Conservation (phyloP, 2,113 vertebrate genomes). For the Gila orcuttii region DNA sequence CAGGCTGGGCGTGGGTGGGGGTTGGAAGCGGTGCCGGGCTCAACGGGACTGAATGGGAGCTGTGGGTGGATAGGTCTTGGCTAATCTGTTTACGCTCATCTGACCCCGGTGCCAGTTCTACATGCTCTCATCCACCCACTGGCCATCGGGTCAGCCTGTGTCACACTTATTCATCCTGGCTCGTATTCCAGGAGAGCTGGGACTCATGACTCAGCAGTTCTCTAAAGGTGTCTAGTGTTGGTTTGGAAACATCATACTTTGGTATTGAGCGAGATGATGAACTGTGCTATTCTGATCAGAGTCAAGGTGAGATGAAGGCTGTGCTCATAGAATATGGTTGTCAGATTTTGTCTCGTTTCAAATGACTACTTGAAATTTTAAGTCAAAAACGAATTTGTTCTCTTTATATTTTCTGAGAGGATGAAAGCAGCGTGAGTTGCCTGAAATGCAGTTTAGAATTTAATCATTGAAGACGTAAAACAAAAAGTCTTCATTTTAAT, state of each 20-base stretch:
- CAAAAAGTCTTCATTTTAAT: neutral
- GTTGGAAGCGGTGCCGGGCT: neutral
- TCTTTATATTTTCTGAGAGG: neutral
- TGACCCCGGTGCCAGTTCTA: conserved; percentile 24
- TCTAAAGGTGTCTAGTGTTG: conserved; percentile 19
- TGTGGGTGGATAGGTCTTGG: conserved; percentile 32
- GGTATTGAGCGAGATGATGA: conserved; percentile 13
- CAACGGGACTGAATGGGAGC: conserved; percentile 6
- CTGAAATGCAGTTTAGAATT: neutral
- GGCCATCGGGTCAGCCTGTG: conserved; percentile 31
- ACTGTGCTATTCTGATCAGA: neutral
- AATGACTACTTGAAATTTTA: neutral
- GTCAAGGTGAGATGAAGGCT: conserved; percentile 14
- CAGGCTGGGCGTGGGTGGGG: conserved; percentile 24
- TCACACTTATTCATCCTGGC: conserved; percentile 1
- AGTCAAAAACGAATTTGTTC: neutral
- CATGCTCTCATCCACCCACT: conserved; percentile 32
- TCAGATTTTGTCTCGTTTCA: neutral
- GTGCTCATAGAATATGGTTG: neutral
- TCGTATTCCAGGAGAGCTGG: neutral
- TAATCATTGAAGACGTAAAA: neutral
- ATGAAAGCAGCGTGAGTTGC: neutral
- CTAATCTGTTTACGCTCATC: conserved; percentile 19
- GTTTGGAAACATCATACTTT: conserved; percentile 40
- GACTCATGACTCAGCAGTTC: conserved; percentile 27